These are phyloP conservation scores for Jordanella pulchra DNA, from an alignment of 2,797 vertebrate genomes.

Conservation along the genomic window DNA sequence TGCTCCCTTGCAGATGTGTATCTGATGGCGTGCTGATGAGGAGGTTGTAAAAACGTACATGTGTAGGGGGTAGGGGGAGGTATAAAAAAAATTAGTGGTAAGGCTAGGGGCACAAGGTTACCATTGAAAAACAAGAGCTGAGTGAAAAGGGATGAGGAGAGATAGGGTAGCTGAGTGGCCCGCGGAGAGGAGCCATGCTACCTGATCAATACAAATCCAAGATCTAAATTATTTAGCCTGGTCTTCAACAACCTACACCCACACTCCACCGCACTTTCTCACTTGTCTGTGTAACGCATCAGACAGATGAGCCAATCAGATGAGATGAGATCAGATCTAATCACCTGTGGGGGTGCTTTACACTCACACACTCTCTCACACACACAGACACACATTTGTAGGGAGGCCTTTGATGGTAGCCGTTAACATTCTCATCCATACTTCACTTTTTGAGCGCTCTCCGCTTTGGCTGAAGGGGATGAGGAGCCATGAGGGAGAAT, in stretches of 20 bases:
- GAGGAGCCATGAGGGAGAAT: slow-evolving; percentile 52
- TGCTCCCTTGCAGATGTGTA: slow-evolving; percentile 53
- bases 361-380: slow-evolving; percentile 35
- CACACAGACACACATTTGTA: slow-evolving; percentile 53
- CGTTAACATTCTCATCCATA: slow-evolving; percentile 81
- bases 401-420: slow-evolving; percentile 77
- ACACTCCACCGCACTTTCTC: slow-evolving; percentile 17
- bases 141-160: slow-evolving; percentile 49
- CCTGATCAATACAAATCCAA: slow-evolving; percentile 80
- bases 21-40: slow-evolving; percentile 60
- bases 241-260: slow-evolving; percentile 51
- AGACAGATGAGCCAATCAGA: slow-evolving; percentile 71
- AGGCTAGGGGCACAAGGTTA: slow-evolving; percentile 64
- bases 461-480: slow-evolving; percentile 57
- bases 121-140: slow-evolving; percentile 48
- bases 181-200: slow-evolving; percentile 53
- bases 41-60: slow-evolving; percentile 15
- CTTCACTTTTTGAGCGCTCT: slow-evolving; percentile 66
- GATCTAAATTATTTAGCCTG: slow-evolving; percentile 81
- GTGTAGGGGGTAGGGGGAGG: slow-evolving; percentile 3
- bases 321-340: slow-evolving; percentile 70
- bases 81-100: slow-evolving; percentile 27
- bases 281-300: slow-evolving; percentile 57
- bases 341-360: slow-evolving; percentile 70
- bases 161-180: slow-evolving; percentile 49